Base-by-base conservation (phyloP, 2,797 vertebrate genomes). In the Chelidonichthys spinosus region DNA sequence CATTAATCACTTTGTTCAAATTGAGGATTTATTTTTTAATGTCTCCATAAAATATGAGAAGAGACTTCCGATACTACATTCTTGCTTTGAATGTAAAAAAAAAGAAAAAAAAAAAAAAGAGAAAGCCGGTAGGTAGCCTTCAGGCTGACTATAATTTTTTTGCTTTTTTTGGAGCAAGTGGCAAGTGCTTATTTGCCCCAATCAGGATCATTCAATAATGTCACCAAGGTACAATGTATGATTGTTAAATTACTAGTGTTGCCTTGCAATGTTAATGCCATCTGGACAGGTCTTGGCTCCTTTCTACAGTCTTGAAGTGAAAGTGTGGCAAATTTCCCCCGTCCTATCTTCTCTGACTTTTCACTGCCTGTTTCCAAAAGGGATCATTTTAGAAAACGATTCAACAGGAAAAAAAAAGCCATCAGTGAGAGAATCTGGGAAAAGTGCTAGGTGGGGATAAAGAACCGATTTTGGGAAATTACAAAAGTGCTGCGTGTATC, bases 341-440 rank as follows among this genome's bases (percentile, higher is more conserved):
- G 11, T 11, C 36, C 54, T 10, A 56, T 39, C 36, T 40, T 6
- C 8, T 49, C 18, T 7, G 8, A 40, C 15, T 58, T 74, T 54
- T 33, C 7, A 44, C 46, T 32, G 32, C 14, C 15, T 42, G 47
- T 17, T 61, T 63, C 71, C 46, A 32, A 66, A 66, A 9, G 5
- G 9, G 18, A 66, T 32, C 10, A 53, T 54, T 54, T 53, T 67
- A 33, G 15, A 55, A 53, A 75, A 39, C 55, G 4, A 68, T 40
- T 35, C 15, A 69, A 62, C 6, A 54, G 40, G 61, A 54, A 47
- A 37, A 67, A 49, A 61, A 43, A 59, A 33, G 18, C 36, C 56
- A 72, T 17, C 36, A 15, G 32, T 52, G 4, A 1, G 14, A 53
- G 35, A 37, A 56, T 47, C 11, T 56, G 40, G 46, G 46, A 7